Evolutionary conservation across 35 echinoderm and acorn worm genomes (phyloP).

Genomic region (Apostichopus parvimensis): DNA sequence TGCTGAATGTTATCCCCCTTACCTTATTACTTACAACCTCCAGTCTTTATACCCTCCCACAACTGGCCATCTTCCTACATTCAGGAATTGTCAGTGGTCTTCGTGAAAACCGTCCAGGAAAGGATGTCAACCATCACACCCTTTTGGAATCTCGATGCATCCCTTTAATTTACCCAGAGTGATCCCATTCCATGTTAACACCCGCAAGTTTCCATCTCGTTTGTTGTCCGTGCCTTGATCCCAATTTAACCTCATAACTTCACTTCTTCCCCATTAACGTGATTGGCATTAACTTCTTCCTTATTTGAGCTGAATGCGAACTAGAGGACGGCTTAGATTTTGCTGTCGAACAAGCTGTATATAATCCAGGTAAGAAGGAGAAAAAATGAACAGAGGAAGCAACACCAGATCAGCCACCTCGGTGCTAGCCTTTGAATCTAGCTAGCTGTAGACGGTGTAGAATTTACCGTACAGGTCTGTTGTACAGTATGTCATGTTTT

Average conservation of each 20-base stretch:
- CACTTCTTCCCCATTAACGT: neutral
- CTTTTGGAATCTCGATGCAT: too few relatives aligned
- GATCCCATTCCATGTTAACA: too few relatives aligned
- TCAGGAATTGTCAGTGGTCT: too few relatives aligned
- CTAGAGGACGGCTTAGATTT: conserved; percentile 36
- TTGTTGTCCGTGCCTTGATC: neutral
- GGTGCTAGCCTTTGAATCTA: neutral
- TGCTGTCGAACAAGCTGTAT: conserved; percentile 8
- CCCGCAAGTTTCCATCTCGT: too few relatives aligned
- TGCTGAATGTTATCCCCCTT: too few relatives aligned
- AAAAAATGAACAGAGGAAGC: neutral
- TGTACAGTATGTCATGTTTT: neutral
- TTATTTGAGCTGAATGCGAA: conserved; percentile 43
- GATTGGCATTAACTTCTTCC: neutral
- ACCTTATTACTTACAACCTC: too few relatives aligned
- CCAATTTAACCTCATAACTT: neutral
- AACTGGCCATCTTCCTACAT: too few relatives aligned
- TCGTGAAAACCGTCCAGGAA: too few relatives aligned
- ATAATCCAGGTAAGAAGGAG: conserved; percentile 27
- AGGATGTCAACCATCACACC: too few relatives aligned
- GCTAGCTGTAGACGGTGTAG: neutral
- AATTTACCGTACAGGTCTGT: neutral
- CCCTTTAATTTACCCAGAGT: neutral
- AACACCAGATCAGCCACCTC: neutral
- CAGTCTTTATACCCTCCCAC: too few relatives aligned